phyloP scores from a whole-genome alignment of 1,140 invertebrate species.

The Atta colombica region DNA sequence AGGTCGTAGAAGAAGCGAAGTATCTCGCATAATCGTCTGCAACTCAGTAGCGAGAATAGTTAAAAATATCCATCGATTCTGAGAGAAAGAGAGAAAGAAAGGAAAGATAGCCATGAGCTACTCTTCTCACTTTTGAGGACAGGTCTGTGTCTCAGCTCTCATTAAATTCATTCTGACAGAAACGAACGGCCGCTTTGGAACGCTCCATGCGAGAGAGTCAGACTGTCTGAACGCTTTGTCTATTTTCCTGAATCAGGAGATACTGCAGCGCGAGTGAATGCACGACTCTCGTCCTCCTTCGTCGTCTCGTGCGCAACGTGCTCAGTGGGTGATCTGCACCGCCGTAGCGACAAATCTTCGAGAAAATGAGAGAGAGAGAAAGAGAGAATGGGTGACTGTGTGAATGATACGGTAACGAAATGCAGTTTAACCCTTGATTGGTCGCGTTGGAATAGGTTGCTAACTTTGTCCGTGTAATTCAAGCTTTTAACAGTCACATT shows the following conservation, averaged over 20 bases:
- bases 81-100: background rate
- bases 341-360: conserved; percentile 75
- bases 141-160: background rate
- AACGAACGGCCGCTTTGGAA: conserved; percentile 66
- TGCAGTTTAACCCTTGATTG: conserved; percentile 51
- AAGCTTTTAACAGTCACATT: conserved; percentile 2
- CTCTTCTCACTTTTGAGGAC: background rate
- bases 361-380: conserved; percentile 54
- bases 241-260: conserved; percentile 83
- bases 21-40: conserved; percentile 24
- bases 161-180: conserved; percentile 51
- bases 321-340: conserved; percentile 71
- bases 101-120: background rate
- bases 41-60: background rate
- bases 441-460: conserved; percentile 55
- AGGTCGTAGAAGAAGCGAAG: background rate
- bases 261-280: conserved; percentile 81
- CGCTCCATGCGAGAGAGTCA: conserved; percentile 64
- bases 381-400: conserved; percentile 20
- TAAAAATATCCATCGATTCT: background rate
- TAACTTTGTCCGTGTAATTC: background rate
- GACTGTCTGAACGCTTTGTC: conserved; percentile 78
- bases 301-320: conserved; percentile 59
- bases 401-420: background rate
- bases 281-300: conserved; percentile 73